A percentile compares a stretch with the other conserved stretches of the same genome.
These are phyloP conservation scores for Lepidochrysops patricia DNA, from an alignment of 2,888 invertebrate species.

Conservation along the genomic window DNA sequence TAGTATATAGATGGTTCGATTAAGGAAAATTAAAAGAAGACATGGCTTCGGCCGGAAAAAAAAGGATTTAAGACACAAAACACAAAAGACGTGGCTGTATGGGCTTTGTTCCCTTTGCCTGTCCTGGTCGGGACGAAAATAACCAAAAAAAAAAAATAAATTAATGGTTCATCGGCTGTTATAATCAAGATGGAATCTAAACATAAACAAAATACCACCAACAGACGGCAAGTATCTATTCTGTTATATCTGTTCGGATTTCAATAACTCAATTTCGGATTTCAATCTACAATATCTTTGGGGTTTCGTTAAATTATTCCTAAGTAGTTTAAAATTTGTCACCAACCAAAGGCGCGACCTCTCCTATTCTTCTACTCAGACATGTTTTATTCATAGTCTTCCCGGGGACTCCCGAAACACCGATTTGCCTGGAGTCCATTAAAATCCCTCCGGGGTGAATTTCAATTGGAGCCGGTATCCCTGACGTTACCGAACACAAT, in stretches of 20 bases:
- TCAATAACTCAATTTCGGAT: not conserved
- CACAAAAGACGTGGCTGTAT: too few relatives aligned
- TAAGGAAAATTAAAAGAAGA: too few relatives aligned
- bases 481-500: not conserved
- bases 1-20: too few relatives aligned
- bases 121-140: too few relatives aligned
- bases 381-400: slow-evolving; percentile 63
- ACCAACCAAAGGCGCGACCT: slow-evolving; percentile 21
- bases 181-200: not conserved
- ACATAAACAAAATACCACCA: not conserved
- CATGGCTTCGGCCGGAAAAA: too few relatives aligned
- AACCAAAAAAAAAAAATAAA: too few relatives aligned
- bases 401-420: slow-evolving; percentile 53
- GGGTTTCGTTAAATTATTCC: slow-evolving; percentile 33
- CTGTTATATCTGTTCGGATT: not conserved
- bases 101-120: too few relatives aligned
- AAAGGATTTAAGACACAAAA: too few relatives aligned
- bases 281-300: slow-evolving; percentile 25
- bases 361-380: slow-evolving; percentile 22
- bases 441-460: slow-evolving; percentile 45
- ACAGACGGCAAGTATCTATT: not conserved
- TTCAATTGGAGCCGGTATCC: slow-evolving; percentile 34
- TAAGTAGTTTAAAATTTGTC: slow-evolving; percentile 23
- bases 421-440: slow-evolving; percentile 53
- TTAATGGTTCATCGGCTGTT: not conserved